Evolutionary conservation across 2,888 invertebrate genomes (phyloP), one percentile per base, ranked within the genome.

Genomic region (Apantesis nais): DNA sequence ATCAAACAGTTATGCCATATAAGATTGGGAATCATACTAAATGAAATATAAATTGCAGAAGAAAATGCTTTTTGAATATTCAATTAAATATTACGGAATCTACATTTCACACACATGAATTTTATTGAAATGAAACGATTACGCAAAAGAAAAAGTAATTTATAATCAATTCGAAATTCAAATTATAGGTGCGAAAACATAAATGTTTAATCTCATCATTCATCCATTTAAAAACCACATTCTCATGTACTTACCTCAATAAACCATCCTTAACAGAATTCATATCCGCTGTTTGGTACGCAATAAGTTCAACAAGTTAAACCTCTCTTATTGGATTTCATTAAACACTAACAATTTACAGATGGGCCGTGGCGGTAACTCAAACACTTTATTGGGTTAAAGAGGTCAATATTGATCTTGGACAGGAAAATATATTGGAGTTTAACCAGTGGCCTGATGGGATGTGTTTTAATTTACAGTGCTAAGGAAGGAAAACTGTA

Each of bases 341-440:
- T 82, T 81, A 83, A 77, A 77, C 73, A 73, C 78, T 78, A 74
- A 78, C 79, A 81, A 83, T 74, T 82, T 78, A 80, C 72, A 74
- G 77, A 78, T 77, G 80, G 73, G 62, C 70, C 69, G 74, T 14
- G 79, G 79, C 72, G 67, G 72, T 74, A 74, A 78, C 69, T 81
- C 81, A 79, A 75, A 78, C 78, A 74, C 79, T 85, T 85, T 83
- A 84, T 74, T 69, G 68, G 66, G 4, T 68, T 41, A 55, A 66
- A 68, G 61, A 60, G 74, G 79, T 82, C 83, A 83, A 79, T 84
- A 84, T 83, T 74, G 75, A 80, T 66, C 65, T 31, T 19, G 25
- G 66, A n/a, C n/a, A 61, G 41, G 66, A 62, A 73, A 72, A 65
- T 31, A 37, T 60, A 68, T 66, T 70, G 34, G 66, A 62, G 55